Conservation (phyloP, 2,113 vertebrate genomes). For the Sturnus vulgaris region DNA sequence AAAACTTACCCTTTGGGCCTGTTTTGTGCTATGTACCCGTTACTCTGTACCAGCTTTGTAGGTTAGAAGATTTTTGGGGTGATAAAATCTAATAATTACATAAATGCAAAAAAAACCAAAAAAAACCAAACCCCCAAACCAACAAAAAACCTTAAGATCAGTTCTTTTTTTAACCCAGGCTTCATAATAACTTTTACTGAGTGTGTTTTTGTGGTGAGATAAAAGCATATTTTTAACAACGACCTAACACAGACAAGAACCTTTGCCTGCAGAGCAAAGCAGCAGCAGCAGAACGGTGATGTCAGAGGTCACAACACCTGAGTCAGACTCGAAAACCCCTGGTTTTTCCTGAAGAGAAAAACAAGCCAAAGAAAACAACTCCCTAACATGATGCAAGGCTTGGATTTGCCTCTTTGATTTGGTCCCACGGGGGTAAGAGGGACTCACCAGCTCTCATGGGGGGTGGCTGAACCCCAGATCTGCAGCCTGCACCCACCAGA, state of each 20-base stretch:
- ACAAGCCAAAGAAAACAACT: conserved; percentile 11
- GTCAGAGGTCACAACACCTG: background rate
- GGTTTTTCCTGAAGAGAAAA: background rate
- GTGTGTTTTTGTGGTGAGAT: conserved; percentile 12
- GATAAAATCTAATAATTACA: background rate
- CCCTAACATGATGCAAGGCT: accelerated
- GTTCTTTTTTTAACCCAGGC: background rate
- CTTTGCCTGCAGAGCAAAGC: background rate
- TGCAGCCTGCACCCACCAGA: background rate
- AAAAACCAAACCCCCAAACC: background rate
- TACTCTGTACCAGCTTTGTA: background rate
- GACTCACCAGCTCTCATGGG: background rate
- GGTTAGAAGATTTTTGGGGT: background rate
- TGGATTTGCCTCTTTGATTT: background rate
- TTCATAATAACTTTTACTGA: background rate
- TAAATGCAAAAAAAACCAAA: background rate
- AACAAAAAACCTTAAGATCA: background rate
- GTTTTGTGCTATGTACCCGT: background rate
- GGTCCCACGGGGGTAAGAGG: accelerated
- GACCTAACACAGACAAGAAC: background rate
- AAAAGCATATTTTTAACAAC: background rate
- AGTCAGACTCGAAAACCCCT: background rate
- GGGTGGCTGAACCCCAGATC: background rate
- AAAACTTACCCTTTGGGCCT: background rate
- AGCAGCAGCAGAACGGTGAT: background rate